Conservation (phyloP, 2,888 invertebrate species). For the Blomia tropicalis region DNA sequence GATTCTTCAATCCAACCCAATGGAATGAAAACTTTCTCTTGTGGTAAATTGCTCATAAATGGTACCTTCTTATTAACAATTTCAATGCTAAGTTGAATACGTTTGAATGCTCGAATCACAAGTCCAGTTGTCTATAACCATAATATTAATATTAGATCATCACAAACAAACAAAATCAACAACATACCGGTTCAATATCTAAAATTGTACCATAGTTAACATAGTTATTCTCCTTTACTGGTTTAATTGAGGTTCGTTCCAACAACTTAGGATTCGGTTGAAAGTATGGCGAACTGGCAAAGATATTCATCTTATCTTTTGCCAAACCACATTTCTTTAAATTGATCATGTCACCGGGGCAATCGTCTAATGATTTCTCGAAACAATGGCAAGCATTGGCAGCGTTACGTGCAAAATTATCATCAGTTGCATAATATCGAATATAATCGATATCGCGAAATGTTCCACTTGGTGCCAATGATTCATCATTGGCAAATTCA, state of each 20-base stretch:
- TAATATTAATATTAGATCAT: too few relatives aligned
- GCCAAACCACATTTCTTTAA: neutral
- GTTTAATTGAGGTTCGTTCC: neutral
- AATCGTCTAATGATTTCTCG: neutral
- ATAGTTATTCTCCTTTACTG: neutral
- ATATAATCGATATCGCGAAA: neutral
- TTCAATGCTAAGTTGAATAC: constrained; percentile 12
- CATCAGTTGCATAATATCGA: constrained; percentile 1
- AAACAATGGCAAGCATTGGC: neutral
- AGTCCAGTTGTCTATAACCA: constrained; percentile 11
- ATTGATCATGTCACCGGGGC: neutral
- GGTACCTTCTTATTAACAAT: neutral
- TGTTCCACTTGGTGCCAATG: neutral
- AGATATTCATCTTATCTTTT: neutral
- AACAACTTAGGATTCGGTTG: neutral
- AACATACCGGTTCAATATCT: neutral
- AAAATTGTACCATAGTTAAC: neutral
- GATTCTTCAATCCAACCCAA: neutral
- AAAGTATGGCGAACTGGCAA: neutral
- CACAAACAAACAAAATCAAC: neutral
- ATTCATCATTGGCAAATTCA: neutral
- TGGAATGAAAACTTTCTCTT: neutral
- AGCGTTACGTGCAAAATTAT: neutral
- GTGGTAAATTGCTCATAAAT: neutral
- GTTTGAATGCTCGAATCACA: neutral